Evolutionary conservation across 2,888 invertebrate species (phyloP), one percentile per base, ranked within the genome.

Genomic region (Xiphydria camelus): DNA sequence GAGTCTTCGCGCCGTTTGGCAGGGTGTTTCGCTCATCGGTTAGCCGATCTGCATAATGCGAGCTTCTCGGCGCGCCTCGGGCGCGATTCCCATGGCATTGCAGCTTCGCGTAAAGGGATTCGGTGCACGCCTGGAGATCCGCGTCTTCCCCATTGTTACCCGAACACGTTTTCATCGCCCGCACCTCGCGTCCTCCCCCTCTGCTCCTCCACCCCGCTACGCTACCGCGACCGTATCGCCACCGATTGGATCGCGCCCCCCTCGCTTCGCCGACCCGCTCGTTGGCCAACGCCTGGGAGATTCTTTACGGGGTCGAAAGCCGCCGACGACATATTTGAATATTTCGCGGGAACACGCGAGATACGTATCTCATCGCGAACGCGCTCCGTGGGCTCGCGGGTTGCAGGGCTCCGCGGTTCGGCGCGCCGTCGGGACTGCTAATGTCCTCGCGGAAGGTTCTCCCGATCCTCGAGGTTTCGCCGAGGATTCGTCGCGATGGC

Each of bases 41-140:
- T 51, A 50, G 43, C 54, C 53, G 57, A 64, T 66, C 61, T 66
- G 62, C 64, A 66, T 66, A 66, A 66, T 64, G 58, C 61, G 63
- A 58, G 60, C 59, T 57, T 55, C 45, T n/a, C n/a, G n/a, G n/a
- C n/a, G n/a, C n/a, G n/a, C n/a, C 50, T 53, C 54, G 42, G 42
- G 21, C 10, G 21, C 36, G 34, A n/a, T 34, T 34, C 34, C 19
- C 34, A 34, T 19, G 34, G 15, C 17, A 23, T 6, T 23, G 23
- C 23, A 23, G 6, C 23, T 23, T 34, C 12, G 34, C 34, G 34
- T 34, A 34, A 34, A 34, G 34, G 18, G 34, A 34, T 19, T 34
- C 34, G 34, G 12, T 15, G 34, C 19, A 34, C 34, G 34, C 12
- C 4, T 10, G 15, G 9, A 19, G 6, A 7, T 5, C 15, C 12